These are phyloP conservation scores for Dascillus cervinus DNA, from an alignment of 2,888 invertebrate genomes.

Conservation along the genomic window DNA sequence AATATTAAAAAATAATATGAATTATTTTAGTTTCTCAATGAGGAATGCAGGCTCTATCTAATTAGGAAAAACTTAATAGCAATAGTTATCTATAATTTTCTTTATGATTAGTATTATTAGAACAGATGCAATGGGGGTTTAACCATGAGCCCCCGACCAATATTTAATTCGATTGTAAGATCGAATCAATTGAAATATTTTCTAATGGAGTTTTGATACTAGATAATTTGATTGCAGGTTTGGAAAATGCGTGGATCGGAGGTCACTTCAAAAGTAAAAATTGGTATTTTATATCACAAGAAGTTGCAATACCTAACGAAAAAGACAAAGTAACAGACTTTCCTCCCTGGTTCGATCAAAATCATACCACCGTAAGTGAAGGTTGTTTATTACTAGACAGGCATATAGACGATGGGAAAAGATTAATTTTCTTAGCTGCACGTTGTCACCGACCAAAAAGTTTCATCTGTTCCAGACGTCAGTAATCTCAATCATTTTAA, in stretches of 20 bases:
- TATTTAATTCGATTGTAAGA: too few relatives aligned
- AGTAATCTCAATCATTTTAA: not conserved
- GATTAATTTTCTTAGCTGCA: not conserved
- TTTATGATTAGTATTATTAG: too few relatives aligned
- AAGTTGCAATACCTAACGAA: not conserved
- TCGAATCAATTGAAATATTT: not conserved
- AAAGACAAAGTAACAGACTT: not conserved
- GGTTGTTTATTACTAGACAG: constrained; percentile 8
- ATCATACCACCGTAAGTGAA: not conserved
- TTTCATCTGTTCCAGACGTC: constrained; percentile 5
- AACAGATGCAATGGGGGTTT: too few relatives aligned
- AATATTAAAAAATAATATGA: too few relatives aligned
- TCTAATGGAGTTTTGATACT: not conserved
- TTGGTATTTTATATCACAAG: constrained; percentile 7
- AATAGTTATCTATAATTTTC: too few relatives aligned
- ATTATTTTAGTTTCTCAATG: too few relatives aligned
- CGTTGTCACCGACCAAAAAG: constrained; percentile 1
- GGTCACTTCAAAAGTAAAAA: constrained; percentile 3
- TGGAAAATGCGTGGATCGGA: constrained; percentile 11
- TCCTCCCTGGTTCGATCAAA: constrained; percentile 5
- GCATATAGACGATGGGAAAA: not conserved
- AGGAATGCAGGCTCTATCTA: too few relatives aligned
- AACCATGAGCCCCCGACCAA: too few relatives aligned
- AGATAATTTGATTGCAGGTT: too few relatives aligned
- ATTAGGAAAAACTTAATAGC: too few relatives aligned